phyloP scores from a whole-genome alignment of 2,888 invertebrate species.

The Malacosoma neustria region DNA sequence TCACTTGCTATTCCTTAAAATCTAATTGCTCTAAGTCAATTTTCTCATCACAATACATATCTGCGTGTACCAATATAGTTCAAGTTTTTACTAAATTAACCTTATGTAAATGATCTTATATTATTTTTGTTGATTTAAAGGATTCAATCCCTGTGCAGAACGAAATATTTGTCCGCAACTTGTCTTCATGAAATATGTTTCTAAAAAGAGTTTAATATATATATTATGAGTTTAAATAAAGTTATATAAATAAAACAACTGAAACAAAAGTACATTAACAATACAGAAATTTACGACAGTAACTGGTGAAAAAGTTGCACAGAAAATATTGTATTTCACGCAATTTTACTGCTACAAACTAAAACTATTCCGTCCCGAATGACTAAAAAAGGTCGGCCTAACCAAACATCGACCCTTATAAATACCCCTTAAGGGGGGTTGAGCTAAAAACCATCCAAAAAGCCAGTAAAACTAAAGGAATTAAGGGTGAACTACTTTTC shows the following conservation, averaged over 20 bases:
- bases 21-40: too few species aligned
- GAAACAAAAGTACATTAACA: conserved; percentile 5
- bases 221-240: too few species aligned
- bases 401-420: conserved; percentile 72
- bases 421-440: conserved; percentile 39
- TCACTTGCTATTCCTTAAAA: too few species aligned
- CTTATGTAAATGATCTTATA: too few species aligned
- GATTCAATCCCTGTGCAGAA: too few species aligned
- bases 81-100: too few species aligned
- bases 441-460: conserved; percentile 66
- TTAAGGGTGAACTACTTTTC: conserved; percentile 70
- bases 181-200: too few species aligned
- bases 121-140: too few species aligned
- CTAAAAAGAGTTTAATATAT: too few species aligned
- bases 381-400: conserved; percentile 71
- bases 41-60: too few species aligned
- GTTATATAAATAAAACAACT: background rate
- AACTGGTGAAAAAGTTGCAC: background rate
- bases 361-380: conserved; percentile 55
- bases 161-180: too few species aligned
- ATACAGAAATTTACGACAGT: background rate
- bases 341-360: conserved; percentile 50
- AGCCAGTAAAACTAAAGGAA: conserved; percentile 74
- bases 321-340: conserved; percentile 29
- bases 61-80: too few species aligned